Evolutionary conservation across 2,797 vertebrate genomes (phyloP), one percentile per base, ranked within the genome.

Genomic region (Decapterus maruadsi): DNA sequence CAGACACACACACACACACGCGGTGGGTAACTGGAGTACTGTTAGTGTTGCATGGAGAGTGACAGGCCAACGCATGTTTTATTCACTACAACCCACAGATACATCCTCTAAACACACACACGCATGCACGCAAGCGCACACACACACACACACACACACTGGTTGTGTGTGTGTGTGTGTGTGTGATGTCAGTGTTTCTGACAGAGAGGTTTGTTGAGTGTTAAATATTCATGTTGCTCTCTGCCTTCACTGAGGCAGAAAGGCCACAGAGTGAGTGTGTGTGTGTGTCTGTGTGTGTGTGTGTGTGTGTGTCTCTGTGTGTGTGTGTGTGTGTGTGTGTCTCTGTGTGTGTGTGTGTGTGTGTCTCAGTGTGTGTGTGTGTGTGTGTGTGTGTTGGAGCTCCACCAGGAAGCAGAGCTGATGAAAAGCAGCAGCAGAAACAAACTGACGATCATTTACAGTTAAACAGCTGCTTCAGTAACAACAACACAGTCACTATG

Each of bases 181-280:
- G 45, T 46, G 45, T 46, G 83, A 87, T 87, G 80, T 87, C 85
- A 86, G 73, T 85, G 79, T 77, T 88, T 86, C 81, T 87, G 87
- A 89, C 85, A 89, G 81, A 84, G 85, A 84, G 85, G 60, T 90
- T 90, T 90, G 89, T 90, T 22, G n/a, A 78, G 66, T 66, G 75
- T 90, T 86, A 87, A 90, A 90, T 90, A 90, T 90, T 89, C 73
- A 89, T 87, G 82, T 19, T 64, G 74, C 81, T 80, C 65, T 87
- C 70, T 19, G 64, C 63, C 68, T 81, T 72, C 53, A 17, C 45
- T 46, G 45, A 46, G 12, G 45, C 6, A 46, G 45, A 46, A 46
- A 46, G 17, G 16, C 45, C 17, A 17, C 14, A 43, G 50, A 34
- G 31, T 34, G 31, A 34, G 31, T 34, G 31, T 34, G 31, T 34